These are phyloP conservation scores for Synergus itoensis DNA, from an alignment of 2,888 invertebrate species.

Conservation along the genomic window DNA sequence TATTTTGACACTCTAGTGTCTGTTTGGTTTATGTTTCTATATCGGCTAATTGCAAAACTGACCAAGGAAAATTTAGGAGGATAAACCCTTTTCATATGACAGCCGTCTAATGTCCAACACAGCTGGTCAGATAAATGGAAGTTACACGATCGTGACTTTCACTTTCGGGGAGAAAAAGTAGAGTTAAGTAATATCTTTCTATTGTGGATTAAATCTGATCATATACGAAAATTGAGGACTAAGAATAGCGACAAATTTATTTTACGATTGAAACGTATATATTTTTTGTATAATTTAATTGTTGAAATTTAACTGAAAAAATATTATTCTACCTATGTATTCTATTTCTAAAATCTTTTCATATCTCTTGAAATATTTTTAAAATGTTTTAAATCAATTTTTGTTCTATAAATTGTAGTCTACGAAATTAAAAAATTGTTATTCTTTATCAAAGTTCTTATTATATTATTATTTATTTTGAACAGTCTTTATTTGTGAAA, in stretches of 20 bases:
- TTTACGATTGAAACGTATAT: too few relatives aligned
- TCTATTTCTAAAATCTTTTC: too few relatives aligned
- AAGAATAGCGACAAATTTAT: too few relatives aligned
- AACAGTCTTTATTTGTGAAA: background rate
- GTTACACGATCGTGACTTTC: background rate
- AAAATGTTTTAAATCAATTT: too few relatives aligned
- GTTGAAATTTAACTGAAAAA: too few relatives aligned
- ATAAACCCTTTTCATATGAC: conserved; percentile 60
- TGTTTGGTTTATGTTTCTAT: background rate
- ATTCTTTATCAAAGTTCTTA: background rate
- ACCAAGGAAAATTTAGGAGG: conserved; percentile 32
- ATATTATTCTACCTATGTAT: too few relatives aligned
- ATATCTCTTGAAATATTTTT: too few relatives aligned
- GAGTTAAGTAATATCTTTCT: background rate
- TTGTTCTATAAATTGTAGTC: too few relatives aligned
- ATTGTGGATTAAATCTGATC: background rate
- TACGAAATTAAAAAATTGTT: background rate
- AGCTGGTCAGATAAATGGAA: conserved; percentile 68
- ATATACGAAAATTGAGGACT: background rate
- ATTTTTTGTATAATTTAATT: too few relatives aligned
- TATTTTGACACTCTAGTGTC: too few relatives aligned
- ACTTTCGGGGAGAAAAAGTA: background rate
- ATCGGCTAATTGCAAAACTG: conserved; percentile 21
- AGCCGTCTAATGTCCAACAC: conserved; percentile 68
- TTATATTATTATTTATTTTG: background rate